Evolutionary conservation across 2,888 invertebrate genomes (phyloP).

Genomic region (Orgyia antiqua): DNA sequence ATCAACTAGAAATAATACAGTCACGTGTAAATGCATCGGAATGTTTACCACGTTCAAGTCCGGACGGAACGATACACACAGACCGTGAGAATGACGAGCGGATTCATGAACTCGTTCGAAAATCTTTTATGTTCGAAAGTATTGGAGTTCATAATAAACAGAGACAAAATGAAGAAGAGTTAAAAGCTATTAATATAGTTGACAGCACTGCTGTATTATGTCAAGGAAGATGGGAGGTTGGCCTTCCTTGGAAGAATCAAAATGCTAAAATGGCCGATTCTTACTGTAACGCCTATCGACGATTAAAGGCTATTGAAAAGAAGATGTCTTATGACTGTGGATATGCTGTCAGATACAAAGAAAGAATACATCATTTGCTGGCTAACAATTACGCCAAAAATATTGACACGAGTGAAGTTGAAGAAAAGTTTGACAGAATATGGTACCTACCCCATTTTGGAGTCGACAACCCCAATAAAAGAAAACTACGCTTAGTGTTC

Average conservation of each 20-base stretch:
- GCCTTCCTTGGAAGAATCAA: background rate
- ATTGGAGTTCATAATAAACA: conserved; percentile 1
- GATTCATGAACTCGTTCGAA: conserved; percentile 1
- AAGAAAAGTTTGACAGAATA: background rate
- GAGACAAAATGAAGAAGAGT: conserved; percentile 1
- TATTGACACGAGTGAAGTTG: background rate
- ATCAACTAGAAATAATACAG: no score
- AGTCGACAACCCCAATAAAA: no score
- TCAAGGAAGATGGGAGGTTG: conserved; percentile 2
- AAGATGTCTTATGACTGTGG: no score
- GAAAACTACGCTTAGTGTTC: conserved; percentile 16
- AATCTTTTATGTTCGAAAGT: conserved; percentile 1
- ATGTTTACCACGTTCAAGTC: no score
- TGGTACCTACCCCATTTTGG: conserved; percentile 27
- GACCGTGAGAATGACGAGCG: no score
- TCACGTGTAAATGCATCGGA: no score
- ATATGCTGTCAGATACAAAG: no score
- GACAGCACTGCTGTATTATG: background rate
- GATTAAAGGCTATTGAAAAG: no score
- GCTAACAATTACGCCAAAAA: background rate
- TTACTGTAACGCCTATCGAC: no score
- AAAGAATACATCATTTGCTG: background rate
- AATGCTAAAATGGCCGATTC: no score
- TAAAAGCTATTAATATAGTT: background rate
- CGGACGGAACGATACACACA: no score